Base-by-base conservation (phyloP, 2,888 invertebrate genomes). In the Drosophila sordidapex region DNA sequence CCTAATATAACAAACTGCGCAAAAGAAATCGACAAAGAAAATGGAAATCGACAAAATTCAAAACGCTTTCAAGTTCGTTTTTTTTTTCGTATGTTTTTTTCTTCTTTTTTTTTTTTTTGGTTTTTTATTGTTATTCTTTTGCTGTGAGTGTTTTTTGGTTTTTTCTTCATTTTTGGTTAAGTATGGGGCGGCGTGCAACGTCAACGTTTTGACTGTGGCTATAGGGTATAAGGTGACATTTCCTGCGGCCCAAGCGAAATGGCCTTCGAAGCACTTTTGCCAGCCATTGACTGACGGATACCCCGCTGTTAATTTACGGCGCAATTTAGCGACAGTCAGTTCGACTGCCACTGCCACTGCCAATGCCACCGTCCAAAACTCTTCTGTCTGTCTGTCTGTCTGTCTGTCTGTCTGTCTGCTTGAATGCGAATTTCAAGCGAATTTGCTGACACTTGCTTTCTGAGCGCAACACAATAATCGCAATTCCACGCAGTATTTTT, bases 221-320 rank as follows among this genome's bases (percentile, higher is more conserved):
- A 67, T 58, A 61, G 66, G 67, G 89, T 86, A 67, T 84, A 89
- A 74, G 87, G 87, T 84, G 82, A 79, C 84, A 87, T 84, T 84
- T 84, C 84, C 84, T 84, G 89, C 82, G 61, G 59, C 57, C 56
- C 56, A 29, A 48, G 25, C 59, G 53, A 84, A 79, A 72, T 67
- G 83, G 74, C 79, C 83, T 82, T 77, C 80, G 65, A 68, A 89
- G 87, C 89, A 83, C 63, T 86, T 88, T 86, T 88, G 58, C 74
- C 74, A 56, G 64, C 57, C 74, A 66, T 64, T 64, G 70, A 75
- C 70, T 63, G 70, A 49, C 10, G 49, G 33, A 60, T 29, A 58
- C 18, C 64, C 74, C 62, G 70, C 65, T 60, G 70, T 36, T 65
- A 56, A 78, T 54, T 74, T 48, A 57, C 75, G 70, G 27, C 71